Percentiles rank a stretch among this genome's conserved stretches.
Evolutionary conservation across 2,113 vertebrate genomes (phyloP).

Genomic region (Nematolebias whitei): DNA sequence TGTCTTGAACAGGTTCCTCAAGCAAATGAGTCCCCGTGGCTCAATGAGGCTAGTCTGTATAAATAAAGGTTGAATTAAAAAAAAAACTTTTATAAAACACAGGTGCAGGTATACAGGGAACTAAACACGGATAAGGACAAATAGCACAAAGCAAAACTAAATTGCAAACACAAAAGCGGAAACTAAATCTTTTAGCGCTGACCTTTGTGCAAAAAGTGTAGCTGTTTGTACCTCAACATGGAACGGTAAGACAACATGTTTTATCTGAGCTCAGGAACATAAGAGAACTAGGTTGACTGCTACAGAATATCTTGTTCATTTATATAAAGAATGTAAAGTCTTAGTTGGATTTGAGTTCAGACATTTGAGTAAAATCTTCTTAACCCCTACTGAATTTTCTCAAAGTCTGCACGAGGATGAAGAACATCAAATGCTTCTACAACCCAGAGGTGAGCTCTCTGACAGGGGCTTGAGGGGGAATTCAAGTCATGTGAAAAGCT

Average conservation of each 20-base stretch:
- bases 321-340: background rate
- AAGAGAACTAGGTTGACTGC: background rate
- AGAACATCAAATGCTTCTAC: conserved; percentile 1
- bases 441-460: background rate
- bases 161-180: background rate
- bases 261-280: no score
- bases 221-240: background rate
- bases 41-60: no score
- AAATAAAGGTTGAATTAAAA: no score
- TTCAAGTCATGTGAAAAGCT: background rate
- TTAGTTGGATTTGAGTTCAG: background rate
- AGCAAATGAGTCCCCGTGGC: no score
- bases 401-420: background rate
- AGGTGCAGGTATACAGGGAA: background rate
- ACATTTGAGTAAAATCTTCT: background rate
- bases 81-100: background rate
- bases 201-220: background rate
- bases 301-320: background rate
- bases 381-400: background rate
- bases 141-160: background rate
- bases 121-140: background rate
- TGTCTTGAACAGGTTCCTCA: no score
- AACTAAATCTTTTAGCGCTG: background rate
- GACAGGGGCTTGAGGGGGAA: background rate
- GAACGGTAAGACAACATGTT: background rate